Evolutionary conservation across 2,113 vertebrate genomes (phyloP).

Genomic region (Alligator sinensis): DNA sequence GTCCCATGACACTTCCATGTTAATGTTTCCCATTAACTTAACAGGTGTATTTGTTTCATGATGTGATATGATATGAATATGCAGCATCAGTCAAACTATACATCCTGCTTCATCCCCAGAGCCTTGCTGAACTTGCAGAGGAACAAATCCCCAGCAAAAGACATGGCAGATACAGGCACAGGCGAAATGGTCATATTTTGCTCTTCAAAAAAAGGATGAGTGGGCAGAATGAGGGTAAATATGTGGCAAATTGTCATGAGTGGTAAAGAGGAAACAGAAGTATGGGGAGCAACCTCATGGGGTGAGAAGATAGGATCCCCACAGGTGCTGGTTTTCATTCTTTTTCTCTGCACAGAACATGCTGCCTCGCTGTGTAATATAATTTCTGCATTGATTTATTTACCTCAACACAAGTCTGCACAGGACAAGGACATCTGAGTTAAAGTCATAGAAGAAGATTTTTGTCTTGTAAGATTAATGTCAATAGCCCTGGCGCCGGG

Average conservation of each 20-base stretch:
- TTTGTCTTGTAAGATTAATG: background rate
- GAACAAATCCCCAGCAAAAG: background rate
- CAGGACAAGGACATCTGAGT: background rate
- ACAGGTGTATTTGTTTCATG: background rate
- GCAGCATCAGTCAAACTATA: background rate
- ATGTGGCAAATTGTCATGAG: background rate
- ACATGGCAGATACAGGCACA: background rate
- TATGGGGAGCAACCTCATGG: background rate
- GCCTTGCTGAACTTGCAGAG: background rate
- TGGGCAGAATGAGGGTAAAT: slow-evolving; percentile 9
- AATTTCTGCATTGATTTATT: background rate
- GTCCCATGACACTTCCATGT: background rate
- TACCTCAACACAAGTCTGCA: background rate
- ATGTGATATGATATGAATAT: background rate
- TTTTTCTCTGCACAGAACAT: background rate
- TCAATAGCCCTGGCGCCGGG: too few species aligned
- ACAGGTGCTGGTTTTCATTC: background rate
- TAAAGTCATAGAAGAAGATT: background rate
- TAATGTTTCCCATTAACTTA: background rate
- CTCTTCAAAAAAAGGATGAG: background rate
- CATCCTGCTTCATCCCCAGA: background rate
- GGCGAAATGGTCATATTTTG: background rate
- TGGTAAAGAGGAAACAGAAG: background rate
- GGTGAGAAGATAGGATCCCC: background rate
- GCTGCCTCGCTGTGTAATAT: background rate